phyloP scores from a whole-genome alignment of 2,888 invertebrate species.

The Mesopsocus fuscifrons region DNA sequence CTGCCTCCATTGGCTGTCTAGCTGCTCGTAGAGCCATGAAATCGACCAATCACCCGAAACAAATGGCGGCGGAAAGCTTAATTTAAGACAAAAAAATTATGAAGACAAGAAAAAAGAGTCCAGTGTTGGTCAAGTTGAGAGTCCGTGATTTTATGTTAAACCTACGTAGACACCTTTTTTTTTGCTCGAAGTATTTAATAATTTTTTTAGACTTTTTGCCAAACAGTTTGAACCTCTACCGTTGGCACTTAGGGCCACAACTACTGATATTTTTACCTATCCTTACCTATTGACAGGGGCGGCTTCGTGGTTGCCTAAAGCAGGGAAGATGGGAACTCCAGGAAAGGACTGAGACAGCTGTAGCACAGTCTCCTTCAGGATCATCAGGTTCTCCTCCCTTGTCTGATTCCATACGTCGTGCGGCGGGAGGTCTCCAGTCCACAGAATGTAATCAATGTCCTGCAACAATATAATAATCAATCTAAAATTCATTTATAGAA shows the following conservation, averaged over 20 bases:
- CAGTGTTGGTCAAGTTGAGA: not conserved
- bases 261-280: too few species aligned
- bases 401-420: conserved; percentile 94
- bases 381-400: conserved; percentile 66
- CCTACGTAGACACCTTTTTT: too few species aligned
- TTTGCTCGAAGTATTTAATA: too few species aligned
- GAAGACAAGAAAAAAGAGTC: not conserved
- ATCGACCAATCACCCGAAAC: conserved; percentile 67
- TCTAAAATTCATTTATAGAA: not conserved
- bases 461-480: conserved; percentile 23
- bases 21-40: conserved; percentile 79
- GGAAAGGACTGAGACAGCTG: conserved; percentile 79
- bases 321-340: conserved; percentile 81
- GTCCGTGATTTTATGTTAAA: too few species aligned
- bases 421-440: conserved; percentile 93
- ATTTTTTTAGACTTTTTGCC: too few species aligned
- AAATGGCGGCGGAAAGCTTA: conserved; percentile 72
- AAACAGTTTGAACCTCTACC: too few species aligned
- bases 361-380: conserved; percentile 64
- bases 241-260: too few species aligned
- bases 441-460: conserved; percentile 84
- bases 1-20: conserved; percentile 75
- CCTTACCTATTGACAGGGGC: conserved; percentile 86
- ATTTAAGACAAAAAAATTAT: conserved; percentile 19
- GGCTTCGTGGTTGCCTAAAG: conserved; percentile 91